phyloP scores from a whole-genome alignment of 2,888 invertebrate genomes.

The Sarcophaga subvicina region DNA sequence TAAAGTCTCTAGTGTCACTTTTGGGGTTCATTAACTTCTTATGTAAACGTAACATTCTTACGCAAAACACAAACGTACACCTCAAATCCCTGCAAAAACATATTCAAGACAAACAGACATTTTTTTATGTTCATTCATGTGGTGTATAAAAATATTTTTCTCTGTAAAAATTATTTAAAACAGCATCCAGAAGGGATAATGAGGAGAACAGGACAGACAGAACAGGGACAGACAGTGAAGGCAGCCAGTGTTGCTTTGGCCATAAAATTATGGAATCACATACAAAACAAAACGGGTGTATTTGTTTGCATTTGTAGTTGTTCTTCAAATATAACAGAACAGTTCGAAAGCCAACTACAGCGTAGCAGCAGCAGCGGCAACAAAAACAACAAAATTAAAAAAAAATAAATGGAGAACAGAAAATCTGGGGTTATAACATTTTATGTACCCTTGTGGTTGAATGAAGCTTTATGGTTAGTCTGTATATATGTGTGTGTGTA shows the following conservation, averaged over 20 bases:
- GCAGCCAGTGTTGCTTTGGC: not conserved
- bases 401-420: not conserved
- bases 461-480: conserved; percentile 51
- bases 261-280: not conserved
- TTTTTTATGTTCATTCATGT: not conserved
- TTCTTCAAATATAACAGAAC: not conserved
- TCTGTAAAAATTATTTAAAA: not conserved
- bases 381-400: not conserved
- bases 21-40: conserved; percentile 55
- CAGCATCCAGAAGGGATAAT: not conserved
- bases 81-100: not conserved
- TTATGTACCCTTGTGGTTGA: conserved; percentile 59
- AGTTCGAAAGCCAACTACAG: not conserved
- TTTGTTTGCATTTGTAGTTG: not conserved
- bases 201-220: not conserved
- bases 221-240: not conserved
- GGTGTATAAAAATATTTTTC: not conserved
- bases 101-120: not conserved
- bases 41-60: not conserved
- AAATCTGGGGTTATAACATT: conserved; percentile 34
- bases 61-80: not conserved
- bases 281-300: not conserved
- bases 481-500: not conserved
- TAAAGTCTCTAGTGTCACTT: conserved; percentile 59
- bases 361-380: no score